Percentiles rank a stretch among this genome's conserved stretches.
phyloP scores from a whole-genome alignment of 1,140 invertebrate species.

The Achatina immaculata region DNA sequence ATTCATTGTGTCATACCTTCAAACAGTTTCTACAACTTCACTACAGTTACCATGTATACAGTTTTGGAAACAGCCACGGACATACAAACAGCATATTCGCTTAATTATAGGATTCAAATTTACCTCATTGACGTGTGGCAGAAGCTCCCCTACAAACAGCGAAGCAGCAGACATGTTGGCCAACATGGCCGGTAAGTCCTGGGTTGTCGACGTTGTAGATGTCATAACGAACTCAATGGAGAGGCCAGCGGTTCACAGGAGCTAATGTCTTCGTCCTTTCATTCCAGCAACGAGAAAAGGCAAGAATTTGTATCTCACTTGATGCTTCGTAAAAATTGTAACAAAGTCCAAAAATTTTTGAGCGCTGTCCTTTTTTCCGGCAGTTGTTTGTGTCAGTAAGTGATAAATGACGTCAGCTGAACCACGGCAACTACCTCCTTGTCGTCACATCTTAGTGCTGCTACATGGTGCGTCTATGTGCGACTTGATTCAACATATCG shows the following conservation, averaged over 20 bases:
- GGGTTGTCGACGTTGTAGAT: conserved; percentile 36
- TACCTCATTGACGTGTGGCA: conserved; percentile 39
- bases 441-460: background rate
- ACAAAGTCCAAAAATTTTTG: conserved; percentile 21
- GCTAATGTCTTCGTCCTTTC: conserved; percentile 31
- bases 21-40: too few relatives aligned
- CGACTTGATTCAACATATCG: background rate
- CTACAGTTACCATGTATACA: too few relatives aligned
- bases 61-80: too few relatives aligned
- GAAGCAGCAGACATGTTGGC: conserved; percentile 39
- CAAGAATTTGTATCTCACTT: conserved; percentile 23
- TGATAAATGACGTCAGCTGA: conserved; percentile 21
- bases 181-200: conserved; percentile 28
- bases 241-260: conserved; percentile 33
- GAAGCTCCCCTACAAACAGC: conserved; percentile 34
- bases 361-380: conserved; percentile 29
- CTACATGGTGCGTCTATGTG: background rate
- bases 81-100: too few relatives aligned
- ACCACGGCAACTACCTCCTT: conserved; percentile 6
- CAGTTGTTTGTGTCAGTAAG: conserved; percentile 13
- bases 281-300: conserved; percentile 33
- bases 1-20: too few relatives aligned
- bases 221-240: conserved; percentile 30
- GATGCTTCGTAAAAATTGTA: conserved; percentile 16
- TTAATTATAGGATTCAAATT: too few relatives aligned